Conservation (phyloP, 2,888 invertebrate species). For the Tribolium freemani region DNA sequence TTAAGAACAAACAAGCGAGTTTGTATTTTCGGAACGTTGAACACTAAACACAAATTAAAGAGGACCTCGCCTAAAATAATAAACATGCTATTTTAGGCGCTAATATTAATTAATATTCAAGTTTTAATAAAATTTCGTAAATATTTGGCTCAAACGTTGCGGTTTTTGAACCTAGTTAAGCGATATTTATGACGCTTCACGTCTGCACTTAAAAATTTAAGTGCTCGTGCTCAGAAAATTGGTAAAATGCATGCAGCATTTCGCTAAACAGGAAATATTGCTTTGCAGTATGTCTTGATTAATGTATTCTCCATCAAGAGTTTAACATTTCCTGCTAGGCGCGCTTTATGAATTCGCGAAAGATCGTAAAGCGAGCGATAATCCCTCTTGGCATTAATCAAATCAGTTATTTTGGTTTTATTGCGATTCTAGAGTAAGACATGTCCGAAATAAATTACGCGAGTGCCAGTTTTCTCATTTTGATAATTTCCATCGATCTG, state of each 20-base stretch:
- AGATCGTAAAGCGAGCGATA: too few species aligned
- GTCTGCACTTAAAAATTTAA: conserved; percentile 7
- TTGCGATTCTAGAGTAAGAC: too few species aligned
- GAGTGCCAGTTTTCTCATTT: too few species aligned
- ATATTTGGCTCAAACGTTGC: not conserved
- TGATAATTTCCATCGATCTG: not conserved
- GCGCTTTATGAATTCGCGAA: too few species aligned
- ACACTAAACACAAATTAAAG: conserved; percentile 5
- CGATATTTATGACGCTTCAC: conserved; percentile 11
- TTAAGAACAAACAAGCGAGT: not conserved
- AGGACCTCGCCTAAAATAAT: conserved; percentile 7
- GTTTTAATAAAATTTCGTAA: conserved; percentile 12
- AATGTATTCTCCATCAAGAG: too few species aligned
- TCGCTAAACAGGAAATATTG: conserved; percentile 5
- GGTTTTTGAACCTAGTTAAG: not conserved
- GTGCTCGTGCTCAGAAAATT: not conserved
- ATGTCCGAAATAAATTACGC: too few species aligned
- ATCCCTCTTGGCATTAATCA: too few species aligned
- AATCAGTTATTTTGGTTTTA: too few species aligned
- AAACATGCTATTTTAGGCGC: conserved; percentile 11
- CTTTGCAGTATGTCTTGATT: not conserved
- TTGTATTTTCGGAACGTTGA: conserved; percentile 9
- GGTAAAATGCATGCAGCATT: conserved; percentile 4
- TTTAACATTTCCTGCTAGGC: not conserved
- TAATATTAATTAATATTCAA: conserved; percentile 17